Evolutionary conservation across 1,140 invertebrate genomes (phyloP), one percentile per base, ranked within the genome.

Genomic region (Trichonephila clavipes): DNA sequence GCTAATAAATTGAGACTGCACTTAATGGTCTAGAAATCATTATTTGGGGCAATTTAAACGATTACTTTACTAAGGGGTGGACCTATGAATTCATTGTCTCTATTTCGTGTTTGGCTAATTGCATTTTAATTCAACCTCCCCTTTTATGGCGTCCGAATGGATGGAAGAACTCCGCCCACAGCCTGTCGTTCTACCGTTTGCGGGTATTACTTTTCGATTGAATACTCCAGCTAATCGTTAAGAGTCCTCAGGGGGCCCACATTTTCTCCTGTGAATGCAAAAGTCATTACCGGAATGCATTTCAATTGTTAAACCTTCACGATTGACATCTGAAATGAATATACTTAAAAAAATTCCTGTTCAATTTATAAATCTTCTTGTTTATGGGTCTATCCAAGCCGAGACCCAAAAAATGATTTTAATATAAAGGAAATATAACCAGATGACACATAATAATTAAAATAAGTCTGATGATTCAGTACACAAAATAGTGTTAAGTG

Each of bases 41-140:
- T 87, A 64, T 62, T 28, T 5, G n/a, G 18, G 61, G 64, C 59
- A 87, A 21, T 64, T 62, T 12, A 87, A 62, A 64, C 61, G 64
- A 87, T 87, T 87, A 87, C 85, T 28, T 87, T 19, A 8, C 0
- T 28, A 34, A 28, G 72, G 72, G 18, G 34, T 16, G 28, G 5
- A 40, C 28, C 34, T 14, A 40, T 4, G 72, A 28, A 28, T 7
- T 28, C 85, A 34, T 87, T 64, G 59, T 87, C 61, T 87, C 85
- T 28, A 66, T 64, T 34, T 19, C 28, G 34, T 64, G 59, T 87
- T 24, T 28, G 6, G 19, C 24, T 64, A 87, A 87, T 87, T 87
- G 59, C 61, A 64, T 87, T 87, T 87, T 87, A 87, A 64, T 87
- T 87, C 85, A 64, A 87, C 58, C 61, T 87, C 59, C n/a, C 85